Conservation (phyloP, 2,113 vertebrate genomes). For the Colossoma macropomum region DNA sequence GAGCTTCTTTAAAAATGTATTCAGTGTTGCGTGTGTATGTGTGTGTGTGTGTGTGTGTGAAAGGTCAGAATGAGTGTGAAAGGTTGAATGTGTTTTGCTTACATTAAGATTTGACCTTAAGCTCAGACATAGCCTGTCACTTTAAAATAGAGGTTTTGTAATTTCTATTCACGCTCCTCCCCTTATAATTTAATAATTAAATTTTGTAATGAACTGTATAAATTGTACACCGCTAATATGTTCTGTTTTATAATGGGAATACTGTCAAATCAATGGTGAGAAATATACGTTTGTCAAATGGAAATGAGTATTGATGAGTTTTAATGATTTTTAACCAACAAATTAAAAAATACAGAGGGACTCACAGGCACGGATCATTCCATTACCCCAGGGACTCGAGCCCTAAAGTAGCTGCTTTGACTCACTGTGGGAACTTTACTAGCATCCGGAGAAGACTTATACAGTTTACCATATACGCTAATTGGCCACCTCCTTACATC, state of each 20-base stretch:
- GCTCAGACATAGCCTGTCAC: background rate
- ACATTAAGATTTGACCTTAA: background rate
- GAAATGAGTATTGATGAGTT: slow-evolving; percentile 69
- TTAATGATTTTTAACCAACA: slow-evolving; percentile 29
- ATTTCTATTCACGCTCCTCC: slow-evolving; percentile 66
- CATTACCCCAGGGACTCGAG: too few relatives aligned
- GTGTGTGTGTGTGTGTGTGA: slow-evolving; percentile 47
- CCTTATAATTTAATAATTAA: slow-evolving; percentile 67
- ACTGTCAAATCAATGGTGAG: slow-evolving; percentile 69
- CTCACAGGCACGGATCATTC: background rate
- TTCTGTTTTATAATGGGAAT: slow-evolving; percentile 77
- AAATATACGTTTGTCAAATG: slow-evolving; percentile 73
- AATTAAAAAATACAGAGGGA: background rate
- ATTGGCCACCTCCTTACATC: too few relatives aligned
- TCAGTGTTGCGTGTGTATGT: slow-evolving; percentile 48
- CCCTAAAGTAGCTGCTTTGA: too few relatives aligned
- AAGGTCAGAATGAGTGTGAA: background rate
- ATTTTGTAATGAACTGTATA: slow-evolving; percentile 72
- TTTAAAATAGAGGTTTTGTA: slow-evolving; percentile 64
- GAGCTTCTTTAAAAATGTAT: background rate
- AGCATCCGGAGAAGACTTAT: too few relatives aligned
- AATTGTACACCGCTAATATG: slow-evolving; percentile 72
- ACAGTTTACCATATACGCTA: too few relatives aligned
- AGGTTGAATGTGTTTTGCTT: slow-evolving; percentile 31
- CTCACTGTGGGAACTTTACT: too few relatives aligned